Percentiles rank a stretch among this genome's conserved stretches.
These are phyloP conservation scores for Pollenia labialis DNA, from an alignment of 2,888 invertebrate genomes.

Conservation along the genomic window DNA sequence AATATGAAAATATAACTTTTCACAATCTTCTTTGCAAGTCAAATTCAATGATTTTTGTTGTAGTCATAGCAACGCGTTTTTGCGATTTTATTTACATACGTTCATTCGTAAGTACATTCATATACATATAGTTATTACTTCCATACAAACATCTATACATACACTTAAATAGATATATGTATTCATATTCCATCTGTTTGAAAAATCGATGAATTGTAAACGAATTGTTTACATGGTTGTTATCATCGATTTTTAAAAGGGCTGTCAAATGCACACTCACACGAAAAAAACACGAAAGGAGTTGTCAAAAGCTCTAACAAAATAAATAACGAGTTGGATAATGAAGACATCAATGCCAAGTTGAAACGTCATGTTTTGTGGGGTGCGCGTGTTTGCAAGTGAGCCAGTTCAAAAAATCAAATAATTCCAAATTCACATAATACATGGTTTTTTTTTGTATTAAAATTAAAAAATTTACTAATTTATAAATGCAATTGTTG, in stretches of 20 bases:
- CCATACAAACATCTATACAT: neutral
- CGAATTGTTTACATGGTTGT: constrained; percentile 59
- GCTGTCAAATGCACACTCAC: constrained; percentile 4
- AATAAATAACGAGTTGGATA: constrained; percentile 30
- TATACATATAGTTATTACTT: no score
- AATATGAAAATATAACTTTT: no score
- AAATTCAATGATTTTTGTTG: neutral
- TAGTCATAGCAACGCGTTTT: constrained; percentile 22
- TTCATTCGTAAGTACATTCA: no score
- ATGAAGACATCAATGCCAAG: constrained; percentile 64
- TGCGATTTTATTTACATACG: neutral
- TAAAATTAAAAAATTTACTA: constrained; percentile 11
- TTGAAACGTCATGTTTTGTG: constrained; percentile 58
- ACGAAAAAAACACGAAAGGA: constrained; percentile 47
- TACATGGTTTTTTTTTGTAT: neutral
- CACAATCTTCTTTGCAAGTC: neutral
- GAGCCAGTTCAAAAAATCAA: constrained; percentile 21
- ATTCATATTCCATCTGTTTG: constrained; percentile 39
- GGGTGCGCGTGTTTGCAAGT: constrained; percentile 23
- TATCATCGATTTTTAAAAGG: constrained; percentile 64
- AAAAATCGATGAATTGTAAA: constrained; percentile 68
- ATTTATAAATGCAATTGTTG: neutral
- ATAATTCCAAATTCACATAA: constrained; percentile 40
- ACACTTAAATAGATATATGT: neutral
- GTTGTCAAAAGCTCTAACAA: constrained; percentile 62